Base-by-base conservation (phyloP, 2,888 invertebrate species). In the Dasysyrphus albostriatus region DNA sequence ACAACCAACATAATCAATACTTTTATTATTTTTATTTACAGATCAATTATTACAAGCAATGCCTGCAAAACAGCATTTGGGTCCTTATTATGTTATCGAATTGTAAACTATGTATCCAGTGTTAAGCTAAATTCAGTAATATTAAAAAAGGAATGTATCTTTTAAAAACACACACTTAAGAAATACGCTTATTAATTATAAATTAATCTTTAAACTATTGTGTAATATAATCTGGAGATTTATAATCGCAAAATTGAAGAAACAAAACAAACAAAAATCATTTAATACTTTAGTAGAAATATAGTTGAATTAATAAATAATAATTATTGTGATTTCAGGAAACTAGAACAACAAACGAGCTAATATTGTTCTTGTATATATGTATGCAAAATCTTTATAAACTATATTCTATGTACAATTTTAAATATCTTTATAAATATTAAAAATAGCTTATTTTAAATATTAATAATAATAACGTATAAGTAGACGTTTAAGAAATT, bases 131-230 rank as follows among this genome's bases (percentile, higher is more conserved):
- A 9, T 32, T 56, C 61, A 77, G 19, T 24, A 49, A 32, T 12
- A 61, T 34, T 65, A 58, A 39, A 29, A 58, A 44, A 58, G 24
- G 37, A 63, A 65, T 49, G 10, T 82, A 74, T 82, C 67, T 87
- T 70, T 83, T 67, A 70, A 82, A 74, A 39, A 61, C 61, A 77
- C 58, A 77, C 70, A 87, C 83, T 79, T 70, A 83, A 83, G 82
- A 83, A 87, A 78, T 87, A 87, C 87, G 87, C 87, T 87, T 87
- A 87, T 87, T 87, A 87, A 87, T 83, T 87, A 87, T 87, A 87
- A 87, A 87, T 82, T 87, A 82, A 82, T 83, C 72, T 47, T 70
- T 85, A 54, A 87, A 67, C 73, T 76, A 54, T 56, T 72, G 9
- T 72, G 42, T 72, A 81, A 78, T 70, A 54, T 78, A 74, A 54